Evolutionary conservation across 2,797 vertebrate species (phyloP), one percentile per base, ranked within the genome.

Genomic region (Emys orbicularis): DNA sequence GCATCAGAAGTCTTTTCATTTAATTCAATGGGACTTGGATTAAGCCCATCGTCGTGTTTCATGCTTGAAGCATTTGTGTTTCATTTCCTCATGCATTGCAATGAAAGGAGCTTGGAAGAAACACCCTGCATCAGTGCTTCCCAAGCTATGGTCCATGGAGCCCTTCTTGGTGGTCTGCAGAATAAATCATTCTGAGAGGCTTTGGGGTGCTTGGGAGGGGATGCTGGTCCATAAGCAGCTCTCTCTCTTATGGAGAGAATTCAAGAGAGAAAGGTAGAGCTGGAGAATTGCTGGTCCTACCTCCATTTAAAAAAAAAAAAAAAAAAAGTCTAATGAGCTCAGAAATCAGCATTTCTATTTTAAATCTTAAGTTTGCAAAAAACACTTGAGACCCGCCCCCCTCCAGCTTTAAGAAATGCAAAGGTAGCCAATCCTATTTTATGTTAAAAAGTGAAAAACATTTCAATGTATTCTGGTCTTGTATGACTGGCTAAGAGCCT

Each of bases 391-490:
- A 97, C 83, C 47, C 61, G 57, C 90, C 52, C 29, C 83, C 31
- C 41, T 4, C 79, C 29, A 41, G 56, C 98, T 95, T 98, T 98
- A 98, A 98, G 98, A 99, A 99, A 99, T 99, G 99, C 98, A 99
- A 99, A 99, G 99, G 95, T 83, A 89, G 97, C 97, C 98, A 97
- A 98, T 99, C 99, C 98, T 96, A 97, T 99, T 99, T 99, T 99
- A 99, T 99, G 99, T 98, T 99, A 99, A 99, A 99, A 98, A 98
- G 96, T 94, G 98, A 97, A 98, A 98, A 98, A 98, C 98, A 99
- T 99, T 99, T 99, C 99, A 99, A 99, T 99, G 99, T 99, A 99
- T 99, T 99, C 99, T 98, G 99, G 98, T 99, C 99, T 99, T 98
- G 99, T 99, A 98, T 99, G 99, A 98, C 98, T 97, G 98, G 98